Percentiles rank a stretch among this genome's conserved stretches.
phyloP scores from a whole-genome alignment of 2,797 vertebrate genomes.

The Anomalospiza imberbis region DNA sequence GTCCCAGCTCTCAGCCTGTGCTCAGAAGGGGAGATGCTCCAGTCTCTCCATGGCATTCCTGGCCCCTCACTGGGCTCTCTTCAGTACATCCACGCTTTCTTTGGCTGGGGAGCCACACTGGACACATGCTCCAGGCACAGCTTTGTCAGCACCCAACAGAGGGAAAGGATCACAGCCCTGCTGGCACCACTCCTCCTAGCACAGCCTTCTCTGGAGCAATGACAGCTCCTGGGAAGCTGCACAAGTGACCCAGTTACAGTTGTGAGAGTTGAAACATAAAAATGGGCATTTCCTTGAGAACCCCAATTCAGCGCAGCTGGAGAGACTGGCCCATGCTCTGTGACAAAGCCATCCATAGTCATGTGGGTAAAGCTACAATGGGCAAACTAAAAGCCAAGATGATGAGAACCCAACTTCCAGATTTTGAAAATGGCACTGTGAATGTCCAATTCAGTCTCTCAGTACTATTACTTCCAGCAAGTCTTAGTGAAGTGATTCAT shows the following conservation, averaged over 20 bases:
- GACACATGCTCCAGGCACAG: not conserved
- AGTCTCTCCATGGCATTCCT: not conserved
- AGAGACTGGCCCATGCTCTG: not conserved
- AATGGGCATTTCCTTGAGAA: not conserved
- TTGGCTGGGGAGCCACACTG: not conserved
- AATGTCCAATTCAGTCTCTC: not conserved
- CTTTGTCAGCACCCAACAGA: not conserved
- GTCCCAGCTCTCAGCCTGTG: not conserved
- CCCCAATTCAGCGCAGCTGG: not conserved
- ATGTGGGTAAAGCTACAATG: not conserved
- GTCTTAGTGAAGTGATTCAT: not conserved
- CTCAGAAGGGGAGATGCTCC: not conserved
- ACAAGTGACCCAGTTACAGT: not conserved
- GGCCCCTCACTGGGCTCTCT: not conserved
- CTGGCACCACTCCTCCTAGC: not conserved
- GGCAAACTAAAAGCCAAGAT: not conserved
- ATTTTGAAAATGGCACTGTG: not conserved
- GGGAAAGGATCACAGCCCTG: not conserved
- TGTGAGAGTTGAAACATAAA: not conserved
- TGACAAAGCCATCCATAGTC: not conserved
- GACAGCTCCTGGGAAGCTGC: not conserved
- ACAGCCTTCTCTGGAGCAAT: not conserved
- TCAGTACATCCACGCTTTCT: not conserved
- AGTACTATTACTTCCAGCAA: not conserved
- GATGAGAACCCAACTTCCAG: not conserved